Percentiles rank a stretch among this genome's conserved stretches.
phyloP scores from a whole-genome alignment of 2,797 vertebrate genomes.

The Etheostoma nigrum region DNA sequence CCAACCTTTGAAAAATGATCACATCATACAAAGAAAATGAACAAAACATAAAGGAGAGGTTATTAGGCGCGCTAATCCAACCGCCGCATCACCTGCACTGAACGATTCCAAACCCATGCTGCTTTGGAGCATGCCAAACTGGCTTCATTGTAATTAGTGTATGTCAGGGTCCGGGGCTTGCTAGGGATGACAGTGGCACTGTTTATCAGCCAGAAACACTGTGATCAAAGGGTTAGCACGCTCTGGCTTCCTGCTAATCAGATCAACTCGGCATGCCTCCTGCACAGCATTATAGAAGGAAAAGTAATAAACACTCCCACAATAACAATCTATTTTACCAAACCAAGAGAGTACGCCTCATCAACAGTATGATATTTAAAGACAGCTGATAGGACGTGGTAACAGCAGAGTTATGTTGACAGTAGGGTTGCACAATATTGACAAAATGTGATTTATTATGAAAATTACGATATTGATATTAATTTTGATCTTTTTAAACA shows the following conservation, averaged over 20 bases:
- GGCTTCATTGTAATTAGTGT: constrained; percentile 81
- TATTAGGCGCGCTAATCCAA: constrained; percentile 59
- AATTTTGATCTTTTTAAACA: too few relatives aligned
- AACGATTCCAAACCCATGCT: constrained; percentile 52
- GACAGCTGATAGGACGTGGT: background rate
- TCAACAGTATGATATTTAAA: background rate
- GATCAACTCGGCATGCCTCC: constrained; percentile 59
- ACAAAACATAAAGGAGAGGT: constrained; percentile 32
- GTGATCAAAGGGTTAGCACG: constrained; percentile 88
- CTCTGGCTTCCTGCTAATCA: constrained; percentile 84
- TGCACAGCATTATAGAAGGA: constrained; percentile 29
- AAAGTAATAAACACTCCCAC: constrained; percentile 39
- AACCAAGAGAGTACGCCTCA: background rate
- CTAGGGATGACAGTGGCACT: constrained; percentile 83
- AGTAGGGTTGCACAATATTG: too few relatives aligned
- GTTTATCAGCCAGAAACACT: constrained; percentile 82
- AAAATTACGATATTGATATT: too few relatives aligned
- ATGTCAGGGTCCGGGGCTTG: constrained; percentile 79
- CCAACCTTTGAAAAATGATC: constrained; percentile 56
- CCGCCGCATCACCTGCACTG: constrained; percentile 64
- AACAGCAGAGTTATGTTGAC: background rate
- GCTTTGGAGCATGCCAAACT: constrained; percentile 71
- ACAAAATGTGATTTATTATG: too few relatives aligned
- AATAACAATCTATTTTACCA: constrained; percentile 23
- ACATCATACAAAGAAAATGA: constrained; percentile 39